phyloP scores from a whole-genome alignment of 2,797 vertebrate species.

The Avahi laniger region DNA sequence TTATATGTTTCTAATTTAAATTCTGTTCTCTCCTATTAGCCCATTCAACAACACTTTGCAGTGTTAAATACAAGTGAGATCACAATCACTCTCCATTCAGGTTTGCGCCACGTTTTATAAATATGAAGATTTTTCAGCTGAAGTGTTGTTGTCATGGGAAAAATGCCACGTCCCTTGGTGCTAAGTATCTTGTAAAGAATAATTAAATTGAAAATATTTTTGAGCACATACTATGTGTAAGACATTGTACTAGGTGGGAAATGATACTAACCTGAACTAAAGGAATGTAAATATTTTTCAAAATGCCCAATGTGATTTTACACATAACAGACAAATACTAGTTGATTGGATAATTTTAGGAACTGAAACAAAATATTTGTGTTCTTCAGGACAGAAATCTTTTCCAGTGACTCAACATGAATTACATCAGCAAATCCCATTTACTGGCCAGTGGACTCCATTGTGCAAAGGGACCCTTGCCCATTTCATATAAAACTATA shows the following conservation, averaged over 20 bases:
- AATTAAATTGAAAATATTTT: constrained; percentile 44
- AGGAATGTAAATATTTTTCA: neutral
- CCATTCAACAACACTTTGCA: constrained; percentile 37
- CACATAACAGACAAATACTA: neutral
- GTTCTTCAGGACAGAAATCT: neutral
- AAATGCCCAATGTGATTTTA: constrained; percentile 3
- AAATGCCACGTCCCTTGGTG: constrained; percentile 48
- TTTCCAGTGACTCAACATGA: neutral
- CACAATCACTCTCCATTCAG: neutral
- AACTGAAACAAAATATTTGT: neutral
- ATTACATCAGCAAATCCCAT: neutral
- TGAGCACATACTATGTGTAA: neutral
- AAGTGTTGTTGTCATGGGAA: constrained; percentile 49
- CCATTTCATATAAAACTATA: neutral
- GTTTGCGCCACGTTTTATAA: constrained; percentile 37
- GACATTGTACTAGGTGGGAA: neutral
- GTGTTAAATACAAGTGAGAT: constrained; percentile 48
- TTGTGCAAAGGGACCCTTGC: neutral
- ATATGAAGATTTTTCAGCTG: constrained; percentile 35
- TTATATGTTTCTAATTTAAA: neutral
- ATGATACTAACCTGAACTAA: neutral
- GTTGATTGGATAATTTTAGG: neutral
- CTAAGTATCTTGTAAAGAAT: constrained; percentile 66
- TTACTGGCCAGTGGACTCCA: neutral
- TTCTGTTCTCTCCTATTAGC: constrained; percentile 8